A percentile compares a stretch with the other conserved stretches of the same genome.
These are phyloP conservation scores for Colaptes auratus DNA, from an alignment of 2,113 vertebrate species.

Conservation along the genomic window DNA sequence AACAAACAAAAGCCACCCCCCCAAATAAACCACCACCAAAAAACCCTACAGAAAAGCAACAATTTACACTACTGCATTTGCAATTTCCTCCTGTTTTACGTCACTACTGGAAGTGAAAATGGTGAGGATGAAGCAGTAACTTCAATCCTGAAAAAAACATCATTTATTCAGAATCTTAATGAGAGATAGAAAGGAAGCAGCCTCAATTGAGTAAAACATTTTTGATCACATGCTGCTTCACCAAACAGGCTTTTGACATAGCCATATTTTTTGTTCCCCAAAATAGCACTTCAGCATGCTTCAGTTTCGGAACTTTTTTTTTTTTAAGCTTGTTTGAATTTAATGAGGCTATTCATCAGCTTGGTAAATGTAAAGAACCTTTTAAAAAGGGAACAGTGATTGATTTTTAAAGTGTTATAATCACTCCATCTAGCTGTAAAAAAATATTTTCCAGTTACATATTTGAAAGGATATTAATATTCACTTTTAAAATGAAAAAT, in stretches of 20 bases:
- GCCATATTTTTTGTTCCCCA: constrained; percentile 60
- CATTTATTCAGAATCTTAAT: constrained; percentile 9
- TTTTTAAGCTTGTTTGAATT: constrained; percentile 54
- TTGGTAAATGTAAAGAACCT: constrained; percentile 59
- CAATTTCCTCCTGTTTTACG: background rate
- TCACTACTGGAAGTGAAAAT: background rate
- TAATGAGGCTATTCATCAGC: constrained; percentile 68
- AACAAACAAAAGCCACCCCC: no score
- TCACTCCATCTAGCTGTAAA: constrained; percentile 33
- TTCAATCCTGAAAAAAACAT: background rate
- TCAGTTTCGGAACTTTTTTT: constrained; percentile 57
- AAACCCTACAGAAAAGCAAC: background rate
- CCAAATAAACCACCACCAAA: background rate
- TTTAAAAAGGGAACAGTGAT: constrained; percentile 55
- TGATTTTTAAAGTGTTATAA: constrained; percentile 66
- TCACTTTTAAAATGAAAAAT: background rate
- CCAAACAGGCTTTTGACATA: constrained; percentile 64
- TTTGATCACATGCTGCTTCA: constrained; percentile 56
- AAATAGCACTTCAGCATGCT: constrained; percentile 53
- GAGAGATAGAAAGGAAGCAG: constrained; percentile 8
- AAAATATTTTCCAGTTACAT: background rate
- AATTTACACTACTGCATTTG: background rate
- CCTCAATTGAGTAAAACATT: background rate
- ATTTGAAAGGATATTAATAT: constrained; percentile 42
- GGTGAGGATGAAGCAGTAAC: background rate